Evolutionary conservation across 2,113 vertebrate species (phyloP), one percentile per base, ranked within the genome.

Genomic region (Atractosteus spatula): DNA sequence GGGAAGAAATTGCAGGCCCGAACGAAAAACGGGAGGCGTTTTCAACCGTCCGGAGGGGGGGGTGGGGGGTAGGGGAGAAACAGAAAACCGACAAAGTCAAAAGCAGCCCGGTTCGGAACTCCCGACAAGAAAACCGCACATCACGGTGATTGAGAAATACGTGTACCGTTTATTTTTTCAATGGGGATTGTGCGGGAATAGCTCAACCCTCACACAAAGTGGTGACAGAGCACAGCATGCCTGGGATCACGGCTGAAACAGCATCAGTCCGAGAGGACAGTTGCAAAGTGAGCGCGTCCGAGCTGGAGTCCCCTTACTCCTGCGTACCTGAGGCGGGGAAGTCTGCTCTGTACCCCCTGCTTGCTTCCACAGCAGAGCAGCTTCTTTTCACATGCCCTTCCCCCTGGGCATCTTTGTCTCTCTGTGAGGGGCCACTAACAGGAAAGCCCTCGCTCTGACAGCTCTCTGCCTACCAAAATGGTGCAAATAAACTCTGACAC

Each of bases 401-500:
- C 51, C 55, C 71, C 41, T 10, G 43, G 54, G 69, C 45, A 65
- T 68, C 71, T 70, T 13, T 45, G 78, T 75, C 78, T 83, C 91
- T 69, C 88, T 90, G 88, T 86, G 82, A 78, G 90, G 74, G 87
- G 86, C 86, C 89, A 84, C 88, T 88, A 85, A 82, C 86, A 89
- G 81, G 86, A 89, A 90, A 91, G 89, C 86, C 84, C 64, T 7
- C 82, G 81, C 85, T 87, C 63, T 92, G 92, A 89, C 90, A 90
- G 89, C 82, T 86, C 87, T 73, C 73, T 41, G 77, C 89, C 87
- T 88, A 89, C 91, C 89, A 92, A 92, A 92, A 87, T 78, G 87
- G 81, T 87, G 80, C 88, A 93, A 93, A 93, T 92, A 88, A 89
- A 88, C 81, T 78, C 86, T 92, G 92, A 91, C 92, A 91, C 83